phyloP scores from a whole-genome alignment of 1,140 invertebrate species.

The Caenorhabditis elegans region WBcel235 BX284603.4:8268001-8268500 shows the following conservation, averaged over 20 bases:
- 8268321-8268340: constrained; percentile 7
- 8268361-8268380: background rate
- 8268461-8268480: background rate
- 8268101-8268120: constrained; percentile 7
- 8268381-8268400: background rate
- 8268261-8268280: constrained; percentile 12
- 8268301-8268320: background rate
- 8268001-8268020: constrained; percentile 12
- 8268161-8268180: no score
- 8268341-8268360: background rate
- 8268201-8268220: no score
- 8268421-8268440: background rate
- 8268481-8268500: background rate
- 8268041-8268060: background rate
- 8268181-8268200: no score
- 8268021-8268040: constrained; percentile 13
- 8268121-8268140: background rate
- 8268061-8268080: constrained; percentile 1
- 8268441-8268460: background rate
- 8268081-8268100: constrained; percentile 12
- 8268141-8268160: background rate
- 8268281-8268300: background rate
- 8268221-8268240: background rate
- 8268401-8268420: background rate
- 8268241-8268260: background rate